Conservation (phyloP, 2,797 vertebrate species). For the Enteromius mattozi region DNA sequence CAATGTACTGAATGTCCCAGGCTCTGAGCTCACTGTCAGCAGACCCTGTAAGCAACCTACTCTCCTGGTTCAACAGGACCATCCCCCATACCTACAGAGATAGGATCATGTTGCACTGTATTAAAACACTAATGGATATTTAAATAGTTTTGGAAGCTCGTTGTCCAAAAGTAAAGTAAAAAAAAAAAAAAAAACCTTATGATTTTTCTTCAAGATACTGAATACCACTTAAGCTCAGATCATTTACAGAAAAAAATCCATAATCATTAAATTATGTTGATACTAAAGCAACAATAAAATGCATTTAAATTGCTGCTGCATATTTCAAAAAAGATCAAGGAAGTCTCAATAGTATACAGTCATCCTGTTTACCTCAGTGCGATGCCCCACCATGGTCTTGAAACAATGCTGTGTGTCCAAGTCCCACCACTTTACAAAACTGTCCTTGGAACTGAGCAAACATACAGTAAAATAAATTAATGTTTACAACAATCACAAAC, state of each 20-base stretch:
- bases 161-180: not conserved
- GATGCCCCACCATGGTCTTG: constrained; percentile 94
- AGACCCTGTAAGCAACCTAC: constrained; percentile 88
- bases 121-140: not conserved
- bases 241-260: not conserved
- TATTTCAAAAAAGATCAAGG: not conserved
- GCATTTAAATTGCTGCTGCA: not conserved
- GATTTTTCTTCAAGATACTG: not conserved
- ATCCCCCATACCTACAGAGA: constrained; percentile 89
- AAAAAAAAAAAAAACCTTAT: too few relatives aligned
- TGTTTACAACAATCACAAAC: not conserved
- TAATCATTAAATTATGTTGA: not conserved
- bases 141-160: not conserved
- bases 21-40: constrained; percentile 94
- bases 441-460: constrained; percentile 89
- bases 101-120: not conserved
- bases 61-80: constrained; percentile 85
- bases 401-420: constrained; percentile 97
- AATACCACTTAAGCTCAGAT: not conserved
- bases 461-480: not conserved
- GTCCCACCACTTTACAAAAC: constrained; percentile 97
- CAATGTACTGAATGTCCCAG: constrained; percentile 87
- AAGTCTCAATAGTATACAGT: not conserved
- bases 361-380: constrained; percentile 85
- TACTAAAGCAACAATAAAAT: not conserved